phyloP scores from a whole-genome alignment of 2,888 invertebrate genomes.

The Drosophila bunnanda region DNA sequence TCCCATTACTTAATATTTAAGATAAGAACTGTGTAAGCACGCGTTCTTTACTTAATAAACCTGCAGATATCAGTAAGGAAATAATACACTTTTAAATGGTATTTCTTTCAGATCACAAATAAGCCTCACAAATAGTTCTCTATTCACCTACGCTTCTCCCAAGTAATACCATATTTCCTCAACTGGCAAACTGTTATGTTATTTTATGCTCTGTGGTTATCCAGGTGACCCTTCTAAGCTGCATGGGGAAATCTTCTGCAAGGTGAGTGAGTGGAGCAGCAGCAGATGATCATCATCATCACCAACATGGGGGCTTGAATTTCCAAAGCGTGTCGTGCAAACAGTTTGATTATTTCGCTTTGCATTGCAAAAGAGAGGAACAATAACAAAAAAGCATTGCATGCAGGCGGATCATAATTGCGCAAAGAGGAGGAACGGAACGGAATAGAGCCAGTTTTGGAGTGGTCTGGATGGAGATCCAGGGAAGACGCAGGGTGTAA shows the following conservation, averaged over 20 bases:
- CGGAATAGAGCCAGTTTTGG: not conserved
- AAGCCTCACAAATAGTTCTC: too few species aligned
- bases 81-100: not conserved
- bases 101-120: not conserved
- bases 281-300: conserved; percentile 1
- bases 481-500: conserved; percentile 23
- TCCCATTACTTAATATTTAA: not conserved
- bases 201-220: conserved; percentile 54
- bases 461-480: conserved; percentile 12
- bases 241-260: conserved; percentile 38
- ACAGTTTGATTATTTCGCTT: conserved; percentile 25
- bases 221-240: conserved; percentile 53
- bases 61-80: not conserved
- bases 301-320: conserved; percentile 31
- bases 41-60: not conserved
- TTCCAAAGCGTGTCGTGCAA: conserved; percentile 56
- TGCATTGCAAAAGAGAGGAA: conserved; percentile 16
- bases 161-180: not conserved
- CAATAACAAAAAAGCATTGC: conserved; percentile 53
- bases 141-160: too few species aligned
- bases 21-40: not conserved
- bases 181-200: conserved; percentile 12
- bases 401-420: conserved; percentile 56
- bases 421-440: conserved; percentile 21
- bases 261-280: conserved; percentile 9